Percentiles rank a stretch among this genome's conserved stretches.
Evolutionary conservation across 1,140 invertebrate genomes (phyloP).

Genomic region (Macrotrachela quadricornifera): DNA sequence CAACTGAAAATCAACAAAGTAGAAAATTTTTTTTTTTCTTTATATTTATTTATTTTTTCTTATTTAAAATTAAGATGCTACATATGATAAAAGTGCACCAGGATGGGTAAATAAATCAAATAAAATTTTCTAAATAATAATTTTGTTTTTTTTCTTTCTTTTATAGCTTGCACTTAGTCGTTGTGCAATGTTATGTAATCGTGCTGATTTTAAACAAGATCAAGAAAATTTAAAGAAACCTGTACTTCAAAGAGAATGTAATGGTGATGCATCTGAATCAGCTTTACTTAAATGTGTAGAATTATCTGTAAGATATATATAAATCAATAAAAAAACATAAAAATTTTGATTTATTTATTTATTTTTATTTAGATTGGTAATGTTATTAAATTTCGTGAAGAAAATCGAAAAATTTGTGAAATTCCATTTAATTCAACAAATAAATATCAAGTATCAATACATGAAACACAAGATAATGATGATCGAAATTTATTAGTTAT

Average conservation of each 20-base stretch:
- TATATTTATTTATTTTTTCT: no score
- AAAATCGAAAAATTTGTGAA: slow-evolving; percentile 85
- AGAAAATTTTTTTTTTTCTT: no score
- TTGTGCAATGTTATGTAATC: slow-evolving; percentile 9
- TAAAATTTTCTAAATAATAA: no score
- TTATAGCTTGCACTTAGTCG: background rate
- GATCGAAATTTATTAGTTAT: slow-evolving; percentile 79
- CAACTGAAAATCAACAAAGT: slow-evolving; percentile 21
- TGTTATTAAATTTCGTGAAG: slow-evolving; percentile 41
- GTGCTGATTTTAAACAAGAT: slow-evolving; percentile 8
- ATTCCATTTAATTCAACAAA: slow-evolving; percentile 98
- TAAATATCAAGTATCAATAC: slow-evolving; percentile 56
- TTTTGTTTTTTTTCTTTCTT: no score
- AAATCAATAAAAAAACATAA: slow-evolving; percentile 67
- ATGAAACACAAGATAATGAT: slow-evolving; percentile 9
- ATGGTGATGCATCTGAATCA: slow-evolving; percentile 23
- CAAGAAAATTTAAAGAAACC: slow-evolving; percentile 5
- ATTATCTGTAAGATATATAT: slow-evolving; percentile 7
- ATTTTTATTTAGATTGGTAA: background rate
- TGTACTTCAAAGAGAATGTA: slow-evolving; percentile 9
- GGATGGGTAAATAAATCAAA: background rate
- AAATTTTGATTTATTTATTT: no score
- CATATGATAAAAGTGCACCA: slow-evolving; percentile 2
- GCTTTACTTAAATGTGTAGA: slow-evolving; percentile 25
- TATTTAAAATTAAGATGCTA: background rate